These are phyloP conservation scores for Cliona cf. orientalis DNA, from an alignment of 37 sponge, comb jelly and placozoan genomes.

Conservation along the genomic window DNA sequence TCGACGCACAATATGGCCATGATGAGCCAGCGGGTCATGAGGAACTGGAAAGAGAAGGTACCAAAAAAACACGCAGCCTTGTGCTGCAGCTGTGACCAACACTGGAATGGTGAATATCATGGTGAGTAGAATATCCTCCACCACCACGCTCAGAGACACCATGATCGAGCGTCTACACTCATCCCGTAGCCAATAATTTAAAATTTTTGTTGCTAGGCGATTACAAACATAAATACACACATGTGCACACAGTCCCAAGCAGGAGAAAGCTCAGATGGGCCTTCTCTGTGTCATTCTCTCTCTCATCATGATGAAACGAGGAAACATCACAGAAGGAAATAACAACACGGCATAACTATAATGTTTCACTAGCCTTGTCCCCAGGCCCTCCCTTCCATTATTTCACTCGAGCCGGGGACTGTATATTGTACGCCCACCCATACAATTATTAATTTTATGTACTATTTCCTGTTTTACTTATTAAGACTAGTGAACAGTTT, in stretches of 20 bases:
- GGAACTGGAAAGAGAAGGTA: conserved; percentile 9
- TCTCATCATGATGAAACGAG: conserved; percentile 74
- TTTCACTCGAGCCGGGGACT: no score
- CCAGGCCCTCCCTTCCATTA: no score
- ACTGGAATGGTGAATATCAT: conserved; percentile 11
- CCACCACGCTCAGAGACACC: conserved; percentile 13
- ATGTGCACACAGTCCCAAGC: no score
- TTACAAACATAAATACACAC: not conserved
- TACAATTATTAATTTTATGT: no score
- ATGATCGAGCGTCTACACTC: conserved; percentile 9
- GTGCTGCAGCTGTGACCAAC: not conserved
- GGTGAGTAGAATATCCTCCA: conserved; percentile 7
- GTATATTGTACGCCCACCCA: no score
- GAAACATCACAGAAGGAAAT: conserved; percentile 49
- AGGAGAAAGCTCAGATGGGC: conserved; percentile 35
- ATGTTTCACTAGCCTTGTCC: no score
- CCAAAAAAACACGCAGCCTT: conserved; percentile 36
- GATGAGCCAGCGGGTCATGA: conserved; percentile 30
- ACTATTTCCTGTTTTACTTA: no score
- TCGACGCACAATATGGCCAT: conserved; percentile 37
- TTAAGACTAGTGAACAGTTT: no score
- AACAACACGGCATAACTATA: not conserved
- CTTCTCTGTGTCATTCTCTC: conserved; percentile 58
- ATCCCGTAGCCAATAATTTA: not conserved
- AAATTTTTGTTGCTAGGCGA: not conserved